These are phyloP conservation scores for Notiomystis cincta DNA, from an alignment of 2,113 vertebrate species.

Conservation along the genomic window DNA sequence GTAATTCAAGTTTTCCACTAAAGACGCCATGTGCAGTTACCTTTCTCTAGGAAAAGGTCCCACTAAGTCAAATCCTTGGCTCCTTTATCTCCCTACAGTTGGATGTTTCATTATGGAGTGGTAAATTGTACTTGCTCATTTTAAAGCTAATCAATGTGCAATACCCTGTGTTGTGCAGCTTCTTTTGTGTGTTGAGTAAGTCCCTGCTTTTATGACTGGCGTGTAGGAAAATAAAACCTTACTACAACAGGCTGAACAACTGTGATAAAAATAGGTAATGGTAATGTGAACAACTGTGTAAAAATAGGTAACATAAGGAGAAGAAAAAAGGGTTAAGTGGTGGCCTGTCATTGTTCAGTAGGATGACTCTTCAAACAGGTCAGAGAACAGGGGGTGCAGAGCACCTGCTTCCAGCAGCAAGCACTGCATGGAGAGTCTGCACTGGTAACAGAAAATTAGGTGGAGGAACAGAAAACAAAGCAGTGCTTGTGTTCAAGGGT, in stretches of 20 bases:
- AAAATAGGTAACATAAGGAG: background rate
- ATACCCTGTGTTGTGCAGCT: fast-evolving
- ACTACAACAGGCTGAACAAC: background rate
- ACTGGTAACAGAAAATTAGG: background rate
- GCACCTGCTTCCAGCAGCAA: background rate
- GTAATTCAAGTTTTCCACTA: background rate
- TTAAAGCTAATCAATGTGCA: background rate
- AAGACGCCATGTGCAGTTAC: background rate
- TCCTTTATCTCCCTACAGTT: background rate
- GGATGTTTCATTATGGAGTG: background rate
- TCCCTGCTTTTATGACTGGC: background rate
- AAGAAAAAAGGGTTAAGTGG: background rate
- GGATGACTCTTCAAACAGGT: background rate
- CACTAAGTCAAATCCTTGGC: background rate
- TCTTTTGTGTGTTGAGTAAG: background rate
- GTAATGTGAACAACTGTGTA: background rate
- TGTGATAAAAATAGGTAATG: background rate
- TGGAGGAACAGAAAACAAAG: background rate
- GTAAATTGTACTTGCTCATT: background rate
- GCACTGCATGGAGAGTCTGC: background rate
- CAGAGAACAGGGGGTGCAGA: background rate
- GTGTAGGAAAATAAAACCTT: background rate
- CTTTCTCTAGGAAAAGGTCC: background rate
- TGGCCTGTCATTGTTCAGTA: background rate
- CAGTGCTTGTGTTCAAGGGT: background rate